Percentiles rank a stretch among this genome's conserved stretches.
Conservation (phyloP, 2,797 vertebrate genomes). For the Phoebastria nigripes region DNA sequence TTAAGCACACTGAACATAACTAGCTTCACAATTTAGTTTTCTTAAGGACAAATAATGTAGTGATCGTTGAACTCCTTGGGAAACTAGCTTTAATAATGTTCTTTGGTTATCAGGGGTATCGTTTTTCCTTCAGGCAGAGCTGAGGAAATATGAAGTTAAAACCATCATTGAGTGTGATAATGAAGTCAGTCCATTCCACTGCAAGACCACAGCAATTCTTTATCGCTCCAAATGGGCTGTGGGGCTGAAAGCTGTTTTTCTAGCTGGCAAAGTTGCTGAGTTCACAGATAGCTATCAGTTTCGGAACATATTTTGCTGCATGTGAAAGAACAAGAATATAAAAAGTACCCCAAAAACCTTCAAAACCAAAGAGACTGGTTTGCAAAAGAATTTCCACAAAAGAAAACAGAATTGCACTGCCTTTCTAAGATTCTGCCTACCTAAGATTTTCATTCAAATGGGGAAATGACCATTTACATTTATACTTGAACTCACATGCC, state of each 20-base stretch:
- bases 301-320: background rate
- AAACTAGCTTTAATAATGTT: constrained; percentile 69
- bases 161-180: constrained; percentile 62
- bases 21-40: constrained; percentile 50
- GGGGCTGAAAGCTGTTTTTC: constrained; percentile 50
- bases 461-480: background rate
- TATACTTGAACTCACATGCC: background rate
- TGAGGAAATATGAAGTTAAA: constrained; percentile 63
- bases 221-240: constrained; percentile 48
- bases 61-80: constrained; percentile 68
- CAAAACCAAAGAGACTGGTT: background rate
- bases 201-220: constrained; percentile 59
- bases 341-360: background rate
- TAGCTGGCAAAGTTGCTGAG: constrained; percentile 56
- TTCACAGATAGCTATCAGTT: constrained; percentile 60
- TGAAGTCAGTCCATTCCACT: constrained; percentile 65
- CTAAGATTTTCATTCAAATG: background rate
- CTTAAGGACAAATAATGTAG: constrained; percentile 65
- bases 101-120: constrained; percentile 67
- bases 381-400: background rate
- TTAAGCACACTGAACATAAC: constrained; percentile 42
- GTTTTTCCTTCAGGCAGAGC: constrained; percentile 66
- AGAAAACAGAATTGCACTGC: background rate
- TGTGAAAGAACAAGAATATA: constrained; percentile 1
- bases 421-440: constrained; percentile 6